Base-by-base conservation (phyloP, 1,140 invertebrate species). In the Hyposmocoma kahamanoa region DNA sequence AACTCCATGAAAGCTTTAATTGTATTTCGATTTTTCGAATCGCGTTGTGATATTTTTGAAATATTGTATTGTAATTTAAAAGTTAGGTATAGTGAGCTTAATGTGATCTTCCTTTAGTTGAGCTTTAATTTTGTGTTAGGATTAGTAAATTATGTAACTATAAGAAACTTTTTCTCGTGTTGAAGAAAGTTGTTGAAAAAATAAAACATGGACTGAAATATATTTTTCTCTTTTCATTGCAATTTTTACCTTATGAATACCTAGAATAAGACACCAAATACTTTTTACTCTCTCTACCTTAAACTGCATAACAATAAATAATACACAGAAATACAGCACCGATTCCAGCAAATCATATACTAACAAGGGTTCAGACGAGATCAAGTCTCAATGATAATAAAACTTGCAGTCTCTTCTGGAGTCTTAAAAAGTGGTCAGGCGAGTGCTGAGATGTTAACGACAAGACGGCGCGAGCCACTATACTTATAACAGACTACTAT, bases 1-100 rank as follows among this genome's bases (percentile, higher is more conserved):
- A 78, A 76, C 67, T 76, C 69, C 71, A 62, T 46, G 54, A 75
- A 75, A 83, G 82, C 82, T 85, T 85, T 85, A 83, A 82, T 57
- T 67, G 45, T 73, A 55, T n/a, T n/a, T n/a, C n/a, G n/a, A n/a
- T n/a, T 50, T 59, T 65, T 65, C 62, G 53, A 65, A 53, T 59
- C 42, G 67, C 65, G 52, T 66, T 80, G 74, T 80, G 73, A 82
- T 80, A 82, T 80, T 71, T 76, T 68, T 38, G 54, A 53, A 59
- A 56, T 52, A 56, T 70, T 68, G 56, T 71, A 72, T 73, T 78
- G 69, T 75, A 75, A 60, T 57, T 70, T 70, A 50, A 53, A 30
- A 63, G 70, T 21, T n/a, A 20, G 20, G 18, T 20, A 9, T 41
- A 41, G 38, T 20, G 20, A 41, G 20, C 20, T 8, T 5, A 41